Evolutionary conservation across 2,888 invertebrate species (phyloP).

Genomic region (Gerris lacustris): DNA sequence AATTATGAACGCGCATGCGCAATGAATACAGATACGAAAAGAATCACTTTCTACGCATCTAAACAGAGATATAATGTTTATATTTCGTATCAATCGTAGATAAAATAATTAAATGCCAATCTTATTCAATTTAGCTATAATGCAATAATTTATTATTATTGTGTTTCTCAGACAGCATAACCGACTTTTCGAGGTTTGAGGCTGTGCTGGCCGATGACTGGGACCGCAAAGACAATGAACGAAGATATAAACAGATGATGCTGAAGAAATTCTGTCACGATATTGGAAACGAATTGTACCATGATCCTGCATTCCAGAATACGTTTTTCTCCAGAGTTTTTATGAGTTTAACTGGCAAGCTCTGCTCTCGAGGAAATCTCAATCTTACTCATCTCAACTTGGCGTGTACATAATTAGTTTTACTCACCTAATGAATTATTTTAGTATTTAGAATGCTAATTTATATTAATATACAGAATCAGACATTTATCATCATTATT

Average conservation of each 20-base stretch:
- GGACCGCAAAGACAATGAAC: neutral
- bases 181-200: neutral
- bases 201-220: neutral
- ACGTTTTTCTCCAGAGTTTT: neutral
- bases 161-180: neutral
- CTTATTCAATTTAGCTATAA: too few species aligned
- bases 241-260: neutral
- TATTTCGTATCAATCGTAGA: too few species aligned
- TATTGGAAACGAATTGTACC: neutral
- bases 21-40: too few species aligned
- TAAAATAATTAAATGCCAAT: too few species aligned
- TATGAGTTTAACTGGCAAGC: neutral
- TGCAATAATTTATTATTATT: too few species aligned
- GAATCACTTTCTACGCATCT: too few species aligned
- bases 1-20: too few species aligned
- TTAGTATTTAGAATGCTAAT: conserved; percentile 9
- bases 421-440: neutral
- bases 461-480: too few species aligned
- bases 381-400: conserved; percentile 16
- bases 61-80: too few species aligned
- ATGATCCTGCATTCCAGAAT: neutral
- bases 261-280: neutral
- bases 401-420: conserved; percentile 16
- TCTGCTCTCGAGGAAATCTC: conserved; percentile 18
- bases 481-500: too few species aligned